Percentiles rank a stretch among this genome's conserved stretches.
Evolutionary conservation across 2,113 vertebrate genomes (phyloP).

Genomic region (Toxotes jaculatrix): DNA sequence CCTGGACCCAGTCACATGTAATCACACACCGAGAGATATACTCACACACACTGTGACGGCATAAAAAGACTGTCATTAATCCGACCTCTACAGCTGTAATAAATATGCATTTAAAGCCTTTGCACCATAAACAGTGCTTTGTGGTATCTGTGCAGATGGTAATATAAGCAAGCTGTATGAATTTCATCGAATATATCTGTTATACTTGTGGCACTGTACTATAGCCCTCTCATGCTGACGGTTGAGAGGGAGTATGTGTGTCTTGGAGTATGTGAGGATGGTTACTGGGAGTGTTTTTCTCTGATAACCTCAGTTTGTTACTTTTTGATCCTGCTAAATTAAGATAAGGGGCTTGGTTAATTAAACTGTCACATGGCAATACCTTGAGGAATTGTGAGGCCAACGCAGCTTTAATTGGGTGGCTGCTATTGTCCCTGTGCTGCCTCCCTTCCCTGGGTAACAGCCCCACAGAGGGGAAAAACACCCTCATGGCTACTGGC

Average conservation of each 20-base stretch:
- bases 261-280: slow-evolving; percentile 52
- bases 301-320: slow-evolving; percentile 83
- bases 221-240: slow-evolving; percentile 3
- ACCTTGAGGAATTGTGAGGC: slow-evolving; percentile 83
- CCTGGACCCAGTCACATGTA: slow-evolving; percentile 20
- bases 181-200: slow-evolving; percentile 40
- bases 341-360: slow-evolving; percentile 86
- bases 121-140: slow-evolving; percentile 22
- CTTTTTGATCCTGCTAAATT: slow-evolving; percentile 85
- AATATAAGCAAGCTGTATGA: neutral
- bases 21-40: neutral
- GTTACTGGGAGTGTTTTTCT: slow-evolving; percentile 75
- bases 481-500: slow-evolving; percentile 49
- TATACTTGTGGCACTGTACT: slow-evolving; percentile 11
- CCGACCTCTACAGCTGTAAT: slow-evolving; percentile 37
- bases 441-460: slow-evolving; percentile 50
- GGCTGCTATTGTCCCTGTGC: slow-evolving; percentile 76
- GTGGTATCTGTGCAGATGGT: neutral
- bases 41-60: neutral
- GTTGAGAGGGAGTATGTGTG: slow-evolving; percentile 41
- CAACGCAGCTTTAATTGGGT: slow-evolving; percentile 84
- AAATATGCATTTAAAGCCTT: slow-evolving; percentile 29
- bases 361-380: slow-evolving; percentile 86
- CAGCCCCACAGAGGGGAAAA: slow-evolving; percentile 53
- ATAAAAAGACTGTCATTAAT: slow-evolving; percentile 38